Evolutionary conservation across 2,113 vertebrate genomes (phyloP).

Genomic region (Chelonoidis abingdonii): DNA sequence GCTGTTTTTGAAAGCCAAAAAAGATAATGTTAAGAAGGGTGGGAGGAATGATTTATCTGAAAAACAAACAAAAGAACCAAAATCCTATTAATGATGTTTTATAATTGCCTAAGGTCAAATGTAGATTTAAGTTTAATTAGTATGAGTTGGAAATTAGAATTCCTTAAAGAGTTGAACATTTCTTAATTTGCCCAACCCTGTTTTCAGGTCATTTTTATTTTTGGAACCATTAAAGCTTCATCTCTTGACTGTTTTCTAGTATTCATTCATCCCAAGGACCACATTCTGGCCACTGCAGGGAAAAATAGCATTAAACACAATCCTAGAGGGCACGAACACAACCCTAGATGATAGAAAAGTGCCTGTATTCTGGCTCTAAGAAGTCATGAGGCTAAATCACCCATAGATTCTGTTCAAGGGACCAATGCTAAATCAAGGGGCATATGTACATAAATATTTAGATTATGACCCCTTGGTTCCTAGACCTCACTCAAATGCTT

Average conservation of each 20-base stretch:
- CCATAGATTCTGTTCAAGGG: not conserved
- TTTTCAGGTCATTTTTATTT: not conserved
- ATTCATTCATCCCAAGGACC: not conserved
- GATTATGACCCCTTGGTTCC: not conserved
- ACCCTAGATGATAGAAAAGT: not conserved
- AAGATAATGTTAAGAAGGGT: not conserved
- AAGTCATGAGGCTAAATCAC: not conserved
- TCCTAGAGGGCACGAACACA: not conserved
- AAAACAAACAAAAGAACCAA: not conserved
- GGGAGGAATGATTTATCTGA: not conserved
- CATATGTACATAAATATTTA: not conserved
- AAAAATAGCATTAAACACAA: not conserved
- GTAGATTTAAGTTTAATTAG: not conserved
- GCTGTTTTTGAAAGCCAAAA: not conserved
- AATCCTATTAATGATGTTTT: not conserved
- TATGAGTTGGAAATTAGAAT: not conserved
- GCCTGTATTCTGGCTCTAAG: not conserved
- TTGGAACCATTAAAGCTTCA: not conserved
- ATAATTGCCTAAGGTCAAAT: not conserved
- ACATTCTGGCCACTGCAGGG: not conserved
- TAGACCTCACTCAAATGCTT: not conserved
- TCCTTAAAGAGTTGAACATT: not conserved
- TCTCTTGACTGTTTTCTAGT: not conserved
- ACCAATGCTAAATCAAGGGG: not conserved
- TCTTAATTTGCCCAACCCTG: not conserved